Evolutionary conservation across 2,888 invertebrate species (phyloP).

Genomic region (Melanostoma mellinum): DNA sequence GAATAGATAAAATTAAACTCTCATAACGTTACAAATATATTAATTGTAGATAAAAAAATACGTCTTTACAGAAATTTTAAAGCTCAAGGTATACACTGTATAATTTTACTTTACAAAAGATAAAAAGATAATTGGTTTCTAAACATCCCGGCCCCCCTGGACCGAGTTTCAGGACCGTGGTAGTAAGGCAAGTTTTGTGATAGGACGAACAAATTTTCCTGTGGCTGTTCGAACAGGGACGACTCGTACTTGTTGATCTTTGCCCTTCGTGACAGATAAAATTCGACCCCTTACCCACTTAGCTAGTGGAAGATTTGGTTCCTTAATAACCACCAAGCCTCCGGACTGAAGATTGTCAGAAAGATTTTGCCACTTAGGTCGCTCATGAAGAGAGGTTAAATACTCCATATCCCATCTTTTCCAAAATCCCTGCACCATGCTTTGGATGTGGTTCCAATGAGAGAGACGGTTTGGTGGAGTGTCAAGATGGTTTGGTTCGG

Average conservation of each 20-base stretch:
- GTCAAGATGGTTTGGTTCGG: not conserved
- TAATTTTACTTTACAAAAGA: too few species aligned
- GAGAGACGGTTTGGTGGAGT: conserved; percentile 23
- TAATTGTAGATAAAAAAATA: too few species aligned
- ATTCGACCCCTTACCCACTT: conserved; percentile 20
- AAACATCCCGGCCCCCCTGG: not conserved
- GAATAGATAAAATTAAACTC: too few species aligned
- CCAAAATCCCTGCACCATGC: conserved; percentile 16
- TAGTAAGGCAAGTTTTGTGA: conserved; percentile 1
- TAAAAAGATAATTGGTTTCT: not conserved
- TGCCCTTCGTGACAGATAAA: not conserved
- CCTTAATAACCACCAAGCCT: conserved; percentile 17
- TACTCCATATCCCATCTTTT: conserved; percentile 54
- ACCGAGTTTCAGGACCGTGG: conserved; percentile 13
- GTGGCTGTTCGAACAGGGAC: not conserved
- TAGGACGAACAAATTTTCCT: not conserved
- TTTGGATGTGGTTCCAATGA: conserved; percentile 44
- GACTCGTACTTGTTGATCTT: conserved; percentile 1
- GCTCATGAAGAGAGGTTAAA: conserved; percentile 45
- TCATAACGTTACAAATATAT: too few species aligned
- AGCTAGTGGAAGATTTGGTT: conserved; percentile 20
- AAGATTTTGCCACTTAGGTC: conserved; percentile 52
- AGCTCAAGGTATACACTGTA: too few species aligned
- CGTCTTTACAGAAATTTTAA: too few species aligned
- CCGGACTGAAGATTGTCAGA: conserved; percentile 21